Conservation (phyloP, 2,888 invertebrate genomes). For the Drosophila melanosoma region DNA sequence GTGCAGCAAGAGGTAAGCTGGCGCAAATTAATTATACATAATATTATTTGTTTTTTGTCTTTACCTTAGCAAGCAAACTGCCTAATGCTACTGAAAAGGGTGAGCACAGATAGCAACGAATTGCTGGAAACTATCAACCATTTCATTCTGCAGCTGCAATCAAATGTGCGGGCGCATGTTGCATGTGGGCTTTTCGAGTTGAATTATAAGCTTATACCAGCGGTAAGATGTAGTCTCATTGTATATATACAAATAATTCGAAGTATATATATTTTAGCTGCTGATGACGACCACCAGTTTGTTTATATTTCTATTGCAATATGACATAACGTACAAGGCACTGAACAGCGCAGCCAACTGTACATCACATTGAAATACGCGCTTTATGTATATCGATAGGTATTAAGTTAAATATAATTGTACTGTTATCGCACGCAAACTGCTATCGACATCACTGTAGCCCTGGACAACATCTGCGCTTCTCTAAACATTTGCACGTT, state of each 20-base stretch:
- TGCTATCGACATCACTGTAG: slow-evolving; percentile 9
- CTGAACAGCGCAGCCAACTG: slow-evolving; percentile 36
- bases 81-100: slow-evolving; percentile 29
- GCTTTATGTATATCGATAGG: slow-evolving; percentile 21
- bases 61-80: slow-evolving; percentile 44
- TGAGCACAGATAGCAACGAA: slow-evolving; percentile 7
- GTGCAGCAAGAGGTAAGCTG: slow-evolving; percentile 45
- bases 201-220: slow-evolving; percentile 53
- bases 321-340: slow-evolving; percentile 64
- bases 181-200: slow-evolving; percentile 55
- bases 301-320: slow-evolving; percentile 67
- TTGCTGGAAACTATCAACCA: slow-evolving; percentile 51
- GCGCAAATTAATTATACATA: background rate
- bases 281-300: slow-evolving; percentile 57
- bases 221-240: slow-evolving; percentile 33
- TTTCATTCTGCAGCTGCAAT: slow-evolving; percentile 52
- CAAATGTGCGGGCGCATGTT: slow-evolving; percentile 49
- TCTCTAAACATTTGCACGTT: slow-evolving; percentile 39
- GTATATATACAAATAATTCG: background rate
- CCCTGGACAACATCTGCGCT: slow-evolving; percentile 34
- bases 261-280: slow-evolving; percentile 29
- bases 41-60: background rate
- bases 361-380: slow-evolving; percentile 14
- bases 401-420: background rate
- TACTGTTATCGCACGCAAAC: background rate